These are phyloP conservation scores for Dusona sp. DNA, from an alignment of 2,888 invertebrate genomes.

Conservation along the genomic window DNA sequence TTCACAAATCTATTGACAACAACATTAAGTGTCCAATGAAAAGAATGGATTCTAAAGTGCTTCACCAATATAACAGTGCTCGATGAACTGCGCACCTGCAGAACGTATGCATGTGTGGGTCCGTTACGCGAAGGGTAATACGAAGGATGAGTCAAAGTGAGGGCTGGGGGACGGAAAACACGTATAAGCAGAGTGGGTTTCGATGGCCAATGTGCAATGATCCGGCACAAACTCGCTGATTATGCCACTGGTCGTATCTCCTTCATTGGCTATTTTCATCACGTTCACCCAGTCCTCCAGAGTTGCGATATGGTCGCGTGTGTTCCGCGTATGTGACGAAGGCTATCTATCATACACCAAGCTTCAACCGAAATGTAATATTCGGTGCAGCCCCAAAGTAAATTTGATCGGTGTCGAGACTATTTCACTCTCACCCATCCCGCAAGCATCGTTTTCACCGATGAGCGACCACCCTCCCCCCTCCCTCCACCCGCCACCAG, in stretches of 20 bases:
- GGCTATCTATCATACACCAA: not conserved
- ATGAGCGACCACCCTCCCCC: not conserved
- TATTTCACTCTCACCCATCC: slow-evolving; percentile 7
- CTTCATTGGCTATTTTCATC: slow-evolving; percentile 50
- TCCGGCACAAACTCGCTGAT: slow-evolving; percentile 26
- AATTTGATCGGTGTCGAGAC: slow-evolving; percentile 59
- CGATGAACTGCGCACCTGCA: not conserved
- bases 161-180: slow-evolving; percentile 6
- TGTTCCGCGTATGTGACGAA: slow-evolving; percentile 17
- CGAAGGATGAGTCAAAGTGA: not conserved
- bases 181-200: not conserved
- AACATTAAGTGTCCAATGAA: slow-evolving; percentile 80
- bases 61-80: not conserved
- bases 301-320: not conserved
- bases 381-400: slow-evolving; percentile 52
- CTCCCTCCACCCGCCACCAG: not conserved
- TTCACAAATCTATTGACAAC: no score
- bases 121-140: slow-evolving; percentile 74
- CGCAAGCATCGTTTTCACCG: slow-evolving; percentile 34
- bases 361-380: slow-evolving; percentile 58
- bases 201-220: slow-evolving; percentile 55
- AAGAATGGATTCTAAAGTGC: slow-evolving; percentile 72
- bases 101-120: slow-evolving; percentile 1
- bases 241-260: slow-evolving; percentile 30
- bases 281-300: slow-evolving; percentile 27